Evolutionary conservation across 2,797 vertebrate genomes (phyloP).

Genomic region (Pogonophryne albipinna): DNA sequence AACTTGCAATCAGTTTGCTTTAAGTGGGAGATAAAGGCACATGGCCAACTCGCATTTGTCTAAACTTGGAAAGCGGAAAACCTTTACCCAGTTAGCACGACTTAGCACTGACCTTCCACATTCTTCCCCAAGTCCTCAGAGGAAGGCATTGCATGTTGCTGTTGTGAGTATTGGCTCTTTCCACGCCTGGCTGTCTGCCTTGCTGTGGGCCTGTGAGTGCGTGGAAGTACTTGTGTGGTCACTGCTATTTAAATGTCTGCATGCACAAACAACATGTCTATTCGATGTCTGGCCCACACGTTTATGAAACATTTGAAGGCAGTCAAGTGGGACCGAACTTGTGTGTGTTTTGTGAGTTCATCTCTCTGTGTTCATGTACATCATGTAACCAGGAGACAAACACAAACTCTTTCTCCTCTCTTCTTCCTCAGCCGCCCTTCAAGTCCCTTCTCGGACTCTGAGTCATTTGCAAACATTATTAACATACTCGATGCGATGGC

Average conservation of each 20-base stretch:
- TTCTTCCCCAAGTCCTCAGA: constrained; percentile 59
- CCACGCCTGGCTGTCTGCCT: constrained; percentile 47
- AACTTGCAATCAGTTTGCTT: not conserved
- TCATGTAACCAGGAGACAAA: constrained; percentile 34
- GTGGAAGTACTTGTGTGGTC: constrained; percentile 58
- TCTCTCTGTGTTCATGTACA: constrained; percentile 19
- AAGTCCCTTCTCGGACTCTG: constrained; percentile 34
- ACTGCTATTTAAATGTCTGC: constrained; percentile 65
- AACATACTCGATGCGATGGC: constrained; percentile 54
- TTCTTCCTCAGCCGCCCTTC: constrained; percentile 42
- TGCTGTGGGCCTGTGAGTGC: constrained; percentile 30
- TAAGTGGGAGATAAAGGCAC: not conserved
- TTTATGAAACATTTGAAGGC: constrained; percentile 64
- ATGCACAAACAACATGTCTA: constrained; percentile 62
- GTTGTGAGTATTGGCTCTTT: constrained; percentile 48
- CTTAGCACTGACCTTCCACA: constrained; percentile 60
- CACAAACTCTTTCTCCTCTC: constrained; percentile 18
- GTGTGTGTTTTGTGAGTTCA: not conserved
- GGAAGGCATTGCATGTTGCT: constrained; percentile 43
- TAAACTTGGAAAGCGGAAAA: constrained; percentile 46
- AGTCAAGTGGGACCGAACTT: constrained; percentile 31
- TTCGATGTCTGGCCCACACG: constrained; percentile 68
- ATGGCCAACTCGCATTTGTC: constrained; percentile 33
- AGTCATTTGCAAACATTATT: constrained; percentile 80
- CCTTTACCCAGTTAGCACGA: constrained; percentile 52